Conservation (phyloP, 1,140 invertebrate species). For the Drosophila sp. region DNA sequence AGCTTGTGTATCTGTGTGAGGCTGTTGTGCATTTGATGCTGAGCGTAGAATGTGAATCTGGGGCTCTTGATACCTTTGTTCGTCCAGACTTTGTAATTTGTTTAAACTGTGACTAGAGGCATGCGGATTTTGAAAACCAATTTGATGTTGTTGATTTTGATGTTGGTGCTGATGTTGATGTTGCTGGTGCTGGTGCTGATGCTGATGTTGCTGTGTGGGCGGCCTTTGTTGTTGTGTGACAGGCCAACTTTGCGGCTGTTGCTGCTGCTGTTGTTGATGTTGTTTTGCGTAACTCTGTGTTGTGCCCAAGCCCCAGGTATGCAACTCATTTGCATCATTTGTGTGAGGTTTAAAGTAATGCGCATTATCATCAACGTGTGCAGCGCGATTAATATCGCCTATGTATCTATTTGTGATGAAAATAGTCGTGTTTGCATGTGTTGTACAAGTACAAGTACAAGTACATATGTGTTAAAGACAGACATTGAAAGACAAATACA, state of each 20-base stretch:
- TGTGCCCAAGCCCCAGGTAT: constrained; percentile 86
- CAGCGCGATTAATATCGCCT: constrained; percentile 86
- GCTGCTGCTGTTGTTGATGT: constrained; percentile 46
- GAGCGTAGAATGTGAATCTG: constrained; percentile 14
- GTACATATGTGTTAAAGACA: constrained; percentile 59
- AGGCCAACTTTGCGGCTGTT: constrained; percentile 63
- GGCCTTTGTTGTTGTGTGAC: constrained; percentile 46
- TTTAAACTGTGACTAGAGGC: constrained; percentile 82
- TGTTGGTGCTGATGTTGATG: constrained; percentile 63
- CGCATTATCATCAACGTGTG: constrained; percentile 85
- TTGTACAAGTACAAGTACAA: constrained; percentile 37
- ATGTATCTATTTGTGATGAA: constrained; percentile 85
- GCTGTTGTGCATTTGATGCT: constrained; percentile 19
- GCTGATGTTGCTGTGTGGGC: constrained; percentile 45
- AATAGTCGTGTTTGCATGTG: constrained; percentile 38
- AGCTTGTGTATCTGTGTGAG: neutral
- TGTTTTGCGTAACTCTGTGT: constrained; percentile 52
- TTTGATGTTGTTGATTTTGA: constrained; percentile 75
- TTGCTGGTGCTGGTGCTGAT: constrained; percentile 51
- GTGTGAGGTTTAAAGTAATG: constrained; percentile 85
- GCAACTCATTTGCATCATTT: constrained; percentile 86
- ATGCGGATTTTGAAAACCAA: constrained; percentile 70
- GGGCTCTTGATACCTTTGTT: constrained; percentile 75
- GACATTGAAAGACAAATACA: constrained; percentile 48
- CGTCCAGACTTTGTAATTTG: constrained; percentile 75